phyloP scores from a whole-genome alignment of 2,113 vertebrate species.

The Panurus biarmicus region DNA sequence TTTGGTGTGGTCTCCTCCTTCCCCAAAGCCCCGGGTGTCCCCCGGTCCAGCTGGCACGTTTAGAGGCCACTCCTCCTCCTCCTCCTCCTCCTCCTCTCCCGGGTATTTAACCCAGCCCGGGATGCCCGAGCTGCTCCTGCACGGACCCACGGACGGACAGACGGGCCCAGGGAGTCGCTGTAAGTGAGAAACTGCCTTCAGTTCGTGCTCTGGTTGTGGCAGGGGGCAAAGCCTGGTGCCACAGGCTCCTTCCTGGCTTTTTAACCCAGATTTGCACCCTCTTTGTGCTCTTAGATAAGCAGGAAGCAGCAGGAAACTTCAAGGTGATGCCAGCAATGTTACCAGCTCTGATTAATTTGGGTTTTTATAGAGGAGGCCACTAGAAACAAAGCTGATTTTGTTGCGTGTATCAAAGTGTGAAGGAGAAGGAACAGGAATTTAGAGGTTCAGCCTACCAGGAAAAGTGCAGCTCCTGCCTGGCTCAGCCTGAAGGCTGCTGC shows the following conservation, averaged over 20 bases:
- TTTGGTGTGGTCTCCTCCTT: neutral
- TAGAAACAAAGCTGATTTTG: neutral
- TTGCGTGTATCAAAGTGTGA: neutral
- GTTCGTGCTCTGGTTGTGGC: neutral
- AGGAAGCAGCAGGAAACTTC: neutral
- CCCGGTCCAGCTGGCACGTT: neutral
- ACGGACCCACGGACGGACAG: neutral
- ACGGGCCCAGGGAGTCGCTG: neutral
- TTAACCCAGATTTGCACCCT: neutral
- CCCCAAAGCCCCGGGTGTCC: neutral
- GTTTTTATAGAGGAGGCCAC: neutral
- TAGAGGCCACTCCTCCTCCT: slow-evolving; percentile 3
- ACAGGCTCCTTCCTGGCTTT: neutral
- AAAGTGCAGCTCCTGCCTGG: neutral
- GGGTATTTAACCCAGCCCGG: neutral
- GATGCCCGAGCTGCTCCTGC: neutral
- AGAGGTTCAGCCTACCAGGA: neutral
- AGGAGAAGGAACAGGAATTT: neutral
- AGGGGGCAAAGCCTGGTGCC: neutral
- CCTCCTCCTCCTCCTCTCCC: neutral
- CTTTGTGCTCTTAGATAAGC: neutral
- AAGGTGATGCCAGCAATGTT: neutral
- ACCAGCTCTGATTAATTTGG: neutral
- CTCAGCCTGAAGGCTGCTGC: neutral
- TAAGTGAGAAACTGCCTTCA: neutral